Evolutionary conservation across 2,888 invertebrate genomes (phyloP).

Genomic region (Phengaris arion): DNA sequence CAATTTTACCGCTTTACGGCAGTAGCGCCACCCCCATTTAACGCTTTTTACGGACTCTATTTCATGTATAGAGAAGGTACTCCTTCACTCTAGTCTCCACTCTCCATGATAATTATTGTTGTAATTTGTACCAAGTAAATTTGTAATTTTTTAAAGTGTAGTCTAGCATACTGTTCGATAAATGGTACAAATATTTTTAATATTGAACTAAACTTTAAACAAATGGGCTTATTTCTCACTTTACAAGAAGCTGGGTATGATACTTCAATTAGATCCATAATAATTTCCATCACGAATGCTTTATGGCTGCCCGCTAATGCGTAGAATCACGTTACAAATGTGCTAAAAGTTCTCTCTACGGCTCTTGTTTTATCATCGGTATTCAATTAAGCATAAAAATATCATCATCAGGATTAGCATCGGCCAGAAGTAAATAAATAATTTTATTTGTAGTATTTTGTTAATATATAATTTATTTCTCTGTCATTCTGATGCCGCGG

Average conservation of each 20-base stretch:
- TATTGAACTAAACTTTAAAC: neutral
- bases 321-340: conserved; percentile 56
- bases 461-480: neutral
- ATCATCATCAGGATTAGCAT: neutral
- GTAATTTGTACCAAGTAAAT: neutral
- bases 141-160: too few relatives aligned
- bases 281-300: conserved; percentile 64
- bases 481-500: neutral
- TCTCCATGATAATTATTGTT: neutral
- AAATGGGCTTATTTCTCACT: conserved; percentile 17
- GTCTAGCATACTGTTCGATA: neutral
- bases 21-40: too few relatives aligned
- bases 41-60: too few relatives aligned
- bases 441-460: neutral
- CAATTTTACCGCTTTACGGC: too few relatives aligned
- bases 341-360: conserved; percentile 44
- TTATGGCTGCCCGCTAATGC: conserved; percentile 57
- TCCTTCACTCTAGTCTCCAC: too few relatives aligned
- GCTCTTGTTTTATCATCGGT: conserved; percentile 10
- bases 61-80: too few relatives aligned
- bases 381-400: neutral
- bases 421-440: neutral
- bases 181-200: neutral
- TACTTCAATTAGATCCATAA: conserved; percentile 66
- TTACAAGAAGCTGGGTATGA: conserved; percentile 50